Evolutionary conservation across 2,797 vertebrate genomes (phyloP).

Genomic region (Rhincodon typus): DNA sequence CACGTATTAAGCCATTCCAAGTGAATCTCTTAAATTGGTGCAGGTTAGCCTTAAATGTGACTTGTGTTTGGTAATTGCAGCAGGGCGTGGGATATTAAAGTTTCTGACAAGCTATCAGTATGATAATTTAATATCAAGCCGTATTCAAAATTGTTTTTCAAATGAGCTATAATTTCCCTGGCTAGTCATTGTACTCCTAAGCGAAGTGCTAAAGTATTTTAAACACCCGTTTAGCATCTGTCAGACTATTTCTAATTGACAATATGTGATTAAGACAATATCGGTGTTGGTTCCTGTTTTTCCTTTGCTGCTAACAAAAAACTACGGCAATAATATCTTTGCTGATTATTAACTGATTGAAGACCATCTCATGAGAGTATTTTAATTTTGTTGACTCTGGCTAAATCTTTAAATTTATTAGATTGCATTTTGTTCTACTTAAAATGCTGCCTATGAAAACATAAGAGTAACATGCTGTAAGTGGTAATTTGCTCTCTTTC

Average conservation of each 20-base stretch:
- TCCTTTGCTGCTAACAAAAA: not conserved
- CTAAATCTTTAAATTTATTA: not conserved
- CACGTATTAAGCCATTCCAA: not conserved
- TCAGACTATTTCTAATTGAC: not conserved
- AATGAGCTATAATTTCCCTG: conserved; percentile 25
- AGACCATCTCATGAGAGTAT: not conserved
- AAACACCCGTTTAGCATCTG: conserved; percentile 6
- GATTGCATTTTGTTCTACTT: not conserved
- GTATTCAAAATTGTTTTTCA: not conserved
- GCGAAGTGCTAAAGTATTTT: not conserved
- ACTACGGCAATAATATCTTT: not conserved
- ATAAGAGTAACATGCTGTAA: not conserved
- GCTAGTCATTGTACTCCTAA: not conserved
- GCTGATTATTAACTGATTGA: conserved; percentile 3
- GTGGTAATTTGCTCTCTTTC: not conserved
- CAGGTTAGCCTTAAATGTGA: not conserved
- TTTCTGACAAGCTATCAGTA: not conserved
- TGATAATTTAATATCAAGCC: not conserved
- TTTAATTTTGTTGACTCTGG: not conserved
- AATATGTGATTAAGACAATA: not conserved
- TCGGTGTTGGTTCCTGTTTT: not conserved
- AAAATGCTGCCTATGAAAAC: not conserved
- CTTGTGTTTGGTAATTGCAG: not conserved
- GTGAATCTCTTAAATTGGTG: not conserved
- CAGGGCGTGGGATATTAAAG: not conserved